These are phyloP conservation scores for Drosophila bocqueti DNA, from an alignment of 1,140 invertebrate genomes.

Conservation along the genomic window DNA sequence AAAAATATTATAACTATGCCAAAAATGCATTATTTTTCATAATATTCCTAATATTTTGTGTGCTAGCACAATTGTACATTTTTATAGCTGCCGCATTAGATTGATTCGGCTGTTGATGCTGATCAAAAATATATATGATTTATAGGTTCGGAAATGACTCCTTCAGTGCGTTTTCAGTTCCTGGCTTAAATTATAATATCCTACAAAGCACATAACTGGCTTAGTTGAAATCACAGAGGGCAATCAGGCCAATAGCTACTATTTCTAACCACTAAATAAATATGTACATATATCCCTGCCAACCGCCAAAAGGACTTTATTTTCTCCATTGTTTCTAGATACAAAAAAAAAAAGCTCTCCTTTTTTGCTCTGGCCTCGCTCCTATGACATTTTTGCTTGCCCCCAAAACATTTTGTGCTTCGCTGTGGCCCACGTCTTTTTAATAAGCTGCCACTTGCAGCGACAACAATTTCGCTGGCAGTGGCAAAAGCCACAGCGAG, in stretches of 20 bases:
- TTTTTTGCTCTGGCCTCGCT: slow-evolving; percentile 26
- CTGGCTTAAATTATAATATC: background rate
- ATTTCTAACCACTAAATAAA: slow-evolving; percentile 21
- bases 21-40: too few relatives aligned
- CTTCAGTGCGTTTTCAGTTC: too few relatives aligned
- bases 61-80: too few relatives aligned
- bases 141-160: too few relatives aligned
- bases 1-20: too few relatives aligned
- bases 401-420: slow-evolving; percentile 53
- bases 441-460: slow-evolving; percentile 81
- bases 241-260: slow-evolving; percentile 14
- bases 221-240: background rate
- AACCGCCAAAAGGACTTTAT: slow-evolving; percentile 8
- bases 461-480: slow-evolving; percentile 59
- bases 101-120: too few relatives aligned
- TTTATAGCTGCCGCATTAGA: too few relatives aligned
- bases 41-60: too few relatives aligned
- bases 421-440: slow-evolving; percentile 69
- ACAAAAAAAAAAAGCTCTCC: background rate
- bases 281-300: slow-evolving; percentile 12
- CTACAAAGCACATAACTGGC: background rate
- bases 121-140: too few relatives aligned
- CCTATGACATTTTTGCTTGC: slow-evolving; percentile 56
- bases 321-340: slow-evolving; percentile 38
- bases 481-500: slow-evolving; percentile 48